These are phyloP conservation scores for Lepilemur septentrionalis DNA, from an alignment of 2,797 vertebrate genomes.

Conservation along the genomic window DNA sequence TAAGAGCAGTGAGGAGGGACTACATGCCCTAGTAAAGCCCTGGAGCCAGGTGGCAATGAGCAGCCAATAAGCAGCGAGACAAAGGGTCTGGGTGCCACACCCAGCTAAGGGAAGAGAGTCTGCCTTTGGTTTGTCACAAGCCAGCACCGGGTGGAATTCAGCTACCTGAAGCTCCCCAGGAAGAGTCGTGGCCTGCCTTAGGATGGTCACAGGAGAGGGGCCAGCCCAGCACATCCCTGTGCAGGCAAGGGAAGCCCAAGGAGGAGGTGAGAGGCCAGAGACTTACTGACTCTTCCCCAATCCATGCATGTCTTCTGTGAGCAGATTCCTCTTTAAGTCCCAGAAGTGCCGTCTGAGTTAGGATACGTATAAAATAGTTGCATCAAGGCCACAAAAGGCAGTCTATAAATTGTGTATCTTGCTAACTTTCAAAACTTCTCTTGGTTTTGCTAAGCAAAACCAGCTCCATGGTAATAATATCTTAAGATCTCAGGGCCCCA, in stretches of 20 bases:
- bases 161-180: not conserved
- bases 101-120: not conserved
- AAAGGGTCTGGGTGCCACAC: not conserved
- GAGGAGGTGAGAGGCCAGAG: not conserved
- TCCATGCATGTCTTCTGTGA: not conserved
- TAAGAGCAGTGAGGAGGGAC: not conserved
- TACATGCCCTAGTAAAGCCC: not conserved
- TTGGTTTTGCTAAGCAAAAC: conserved; percentile 23
- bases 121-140: not conserved
- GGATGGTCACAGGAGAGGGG: not conserved
- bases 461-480: not conserved
- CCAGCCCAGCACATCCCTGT: not conserved
- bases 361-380: not conserved
- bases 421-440: conserved; percentile 12
- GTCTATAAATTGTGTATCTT: conserved; percentile 7
- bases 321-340: not conserved
- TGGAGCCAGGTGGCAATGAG: not conserved
- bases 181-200: not conserved
- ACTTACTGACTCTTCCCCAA: not conserved
- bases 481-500: not conserved
- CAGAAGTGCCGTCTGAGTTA: not conserved
- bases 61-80: not conserved
- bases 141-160: not conserved
- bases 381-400: not conserved
- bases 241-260: not conserved